Base-by-base conservation (phyloP, 2,888 invertebrate species). In the Hyposoter didymator region DNA sequence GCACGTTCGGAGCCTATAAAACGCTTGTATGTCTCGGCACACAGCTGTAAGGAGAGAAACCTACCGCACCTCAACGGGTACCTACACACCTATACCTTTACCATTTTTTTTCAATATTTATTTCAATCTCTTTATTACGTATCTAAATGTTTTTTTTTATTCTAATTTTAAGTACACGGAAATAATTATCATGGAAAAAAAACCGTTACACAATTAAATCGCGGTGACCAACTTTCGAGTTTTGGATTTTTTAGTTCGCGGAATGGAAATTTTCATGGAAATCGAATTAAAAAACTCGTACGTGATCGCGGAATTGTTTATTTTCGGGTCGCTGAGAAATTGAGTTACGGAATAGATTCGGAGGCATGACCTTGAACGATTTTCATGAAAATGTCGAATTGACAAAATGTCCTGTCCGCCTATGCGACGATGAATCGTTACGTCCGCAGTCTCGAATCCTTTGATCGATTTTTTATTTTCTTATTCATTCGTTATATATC, bases 1-100 rank as follows among this genome's bases (percentile, higher is more conserved):
- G 62, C 83, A 64, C 83, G 72, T 75, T 67, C 74, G 62, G 73
- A 81, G 67, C 89, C 19, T 90, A 39, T 39, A 39, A 91, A 90
- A 91, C 90, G 92, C 90, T 90, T 88, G 89, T 90, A 90, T 90
- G 91, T 91, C 90, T 90, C 89, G 86, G 84, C 91, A 92, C 91
- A 92, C 93, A 91, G 89, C 93, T 82, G 79, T 91, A 90, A 90
- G 93, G 92, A 93, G 92, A 92, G 92, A 92, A 91, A 86, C 91
- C 92, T 92, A 91, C 92, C 92, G 92, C 93, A 93, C 91, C 91
- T 88, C 84, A 93, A 93, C 91, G 92, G 93, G 93, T 93, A 93
- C 93, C 92, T 93, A 92, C 91, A 91, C 91, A 89, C 90, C 90
- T 84, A 90, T 93, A 92, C 89, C 91, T 91, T 92, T 91, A 90